Conservation (phyloP, 35 echinoderm and acorn worm species). For the Hemicentrotus pulcherrimus region DNA sequence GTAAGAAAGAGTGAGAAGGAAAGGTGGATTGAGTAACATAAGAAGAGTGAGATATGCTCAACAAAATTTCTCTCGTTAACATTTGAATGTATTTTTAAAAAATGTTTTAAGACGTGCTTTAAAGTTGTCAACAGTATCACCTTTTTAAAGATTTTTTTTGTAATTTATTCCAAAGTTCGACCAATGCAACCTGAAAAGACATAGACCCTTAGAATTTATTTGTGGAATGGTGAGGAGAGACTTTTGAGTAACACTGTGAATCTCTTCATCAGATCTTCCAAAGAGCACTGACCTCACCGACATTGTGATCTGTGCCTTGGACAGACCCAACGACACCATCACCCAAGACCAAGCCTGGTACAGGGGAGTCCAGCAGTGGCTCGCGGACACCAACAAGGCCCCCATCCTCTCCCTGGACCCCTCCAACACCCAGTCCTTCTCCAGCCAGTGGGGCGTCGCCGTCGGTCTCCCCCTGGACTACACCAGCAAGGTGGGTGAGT, state of each 20-base stretch:
- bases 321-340: constrained; percentile 58
- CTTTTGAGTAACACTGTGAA: not conserved
- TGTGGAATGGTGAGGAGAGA: too few relatives aligned
- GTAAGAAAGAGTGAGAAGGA: too few relatives aligned
- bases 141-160: too few relatives aligned
- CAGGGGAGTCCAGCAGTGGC: constrained; percentile 57
- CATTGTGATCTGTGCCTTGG: constrained; percentile 68
- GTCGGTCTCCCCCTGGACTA: constrained; percentile 63
- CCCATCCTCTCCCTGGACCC: constrained; percentile 67
- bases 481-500: constrained; percentile 49
- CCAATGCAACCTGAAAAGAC: too few relatives aligned
- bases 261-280: constrained; percentile 27
- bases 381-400: constrained; percentile 34
- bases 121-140: too few relatives aligned
- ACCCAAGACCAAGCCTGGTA: constrained; percentile 64
- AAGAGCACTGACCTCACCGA: constrained; percentile 46
- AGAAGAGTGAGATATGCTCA: too few relatives aligned
- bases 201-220: too few relatives aligned
- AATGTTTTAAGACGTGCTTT: too few relatives aligned
- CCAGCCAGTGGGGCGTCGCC: constrained; percentile 52
- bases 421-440: constrained; percentile 52
- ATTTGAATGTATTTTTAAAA: too few relatives aligned
- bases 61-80: too few relatives aligned
- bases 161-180: too few relatives aligned
- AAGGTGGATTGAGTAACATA: too few relatives aligned